phyloP scores from a whole-genome alignment of 1,140 invertebrate species.

The Apis dorsata region DNA sequence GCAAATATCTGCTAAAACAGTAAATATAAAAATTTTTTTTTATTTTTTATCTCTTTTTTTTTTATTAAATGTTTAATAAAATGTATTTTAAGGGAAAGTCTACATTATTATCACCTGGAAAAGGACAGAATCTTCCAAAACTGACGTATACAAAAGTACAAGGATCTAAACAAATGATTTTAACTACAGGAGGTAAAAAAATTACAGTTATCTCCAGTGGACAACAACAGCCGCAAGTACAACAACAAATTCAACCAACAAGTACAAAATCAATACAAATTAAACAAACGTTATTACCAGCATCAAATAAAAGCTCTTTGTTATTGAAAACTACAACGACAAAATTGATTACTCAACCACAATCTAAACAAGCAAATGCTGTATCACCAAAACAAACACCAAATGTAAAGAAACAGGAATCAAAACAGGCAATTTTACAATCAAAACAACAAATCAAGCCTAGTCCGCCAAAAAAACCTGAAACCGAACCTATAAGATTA shows the following conservation, averaged over 20 bases:
- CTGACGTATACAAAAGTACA: slow-evolving; percentile 74
- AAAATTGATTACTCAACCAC: slow-evolving; percentile 16
- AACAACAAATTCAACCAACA: slow-evolving; percentile 12
- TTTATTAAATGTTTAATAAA: background rate
- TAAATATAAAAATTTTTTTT: slow-evolving; percentile 32
- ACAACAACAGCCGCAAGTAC: slow-evolving; percentile 42
- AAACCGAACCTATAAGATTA: slow-evolving; percentile 86
- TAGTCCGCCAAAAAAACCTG: slow-evolving; percentile 65
- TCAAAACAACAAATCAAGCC: slow-evolving; percentile 46
- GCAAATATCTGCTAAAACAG: slow-evolving; percentile 53
- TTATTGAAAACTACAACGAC: slow-evolving; percentile 31
- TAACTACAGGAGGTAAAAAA: slow-evolving; percentile 67
- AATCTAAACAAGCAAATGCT: slow-evolving; percentile 13
- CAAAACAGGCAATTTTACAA: slow-evolving; percentile 44
- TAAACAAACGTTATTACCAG: slow-evolving; percentile 48
- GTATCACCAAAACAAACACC: slow-evolving; percentile 39
- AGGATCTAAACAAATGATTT: slow-evolving; percentile 76
- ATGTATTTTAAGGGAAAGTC: slow-evolving; percentile 50
- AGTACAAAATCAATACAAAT: slow-evolving; percentile 40
- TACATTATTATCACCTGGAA: slow-evolving; percentile 37
- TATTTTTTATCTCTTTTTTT: background rate
- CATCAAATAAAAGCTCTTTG: slow-evolving; percentile 24
- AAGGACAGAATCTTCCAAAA: slow-evolving; percentile 65
- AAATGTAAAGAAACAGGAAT: slow-evolving; percentile 53
- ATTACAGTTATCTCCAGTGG: slow-evolving; percentile 55